Conservation (phyloP, 2,113 vertebrate species). For the Scatophagus argus region DNA sequence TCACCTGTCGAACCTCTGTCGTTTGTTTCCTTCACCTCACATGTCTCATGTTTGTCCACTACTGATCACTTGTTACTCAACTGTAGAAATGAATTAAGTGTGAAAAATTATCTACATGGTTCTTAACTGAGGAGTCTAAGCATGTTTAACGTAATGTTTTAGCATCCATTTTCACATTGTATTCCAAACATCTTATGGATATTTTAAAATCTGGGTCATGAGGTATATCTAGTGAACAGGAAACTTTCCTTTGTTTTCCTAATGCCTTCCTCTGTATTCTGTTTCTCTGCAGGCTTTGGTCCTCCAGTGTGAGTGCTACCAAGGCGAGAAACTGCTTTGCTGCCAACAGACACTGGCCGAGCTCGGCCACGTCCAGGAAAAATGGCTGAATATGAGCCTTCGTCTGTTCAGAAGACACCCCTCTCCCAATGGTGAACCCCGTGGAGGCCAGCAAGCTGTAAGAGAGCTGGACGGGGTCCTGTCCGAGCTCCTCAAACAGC, state of each 20-base stretch:
- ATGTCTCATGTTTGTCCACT: neutral
- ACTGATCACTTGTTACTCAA: neutral
- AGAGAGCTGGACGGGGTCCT: slow-evolving; percentile 70
- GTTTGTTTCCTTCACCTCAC: neutral
- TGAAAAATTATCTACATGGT: neutral
- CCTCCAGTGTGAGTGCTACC: slow-evolving; percentile 76
- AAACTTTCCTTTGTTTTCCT: neutral
- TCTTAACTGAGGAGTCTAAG: neutral
- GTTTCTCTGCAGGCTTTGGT: slow-evolving; percentile 75
- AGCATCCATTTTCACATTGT: neutral
- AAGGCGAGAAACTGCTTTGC: slow-evolving; percentile 78
- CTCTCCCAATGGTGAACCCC: slow-evolving; percentile 64
- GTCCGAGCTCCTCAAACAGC: slow-evolving; percentile 75
- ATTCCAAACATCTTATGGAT: neutral
- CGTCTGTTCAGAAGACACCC: slow-evolving; percentile 83
- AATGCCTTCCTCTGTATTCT: neutral
- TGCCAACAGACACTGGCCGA: slow-evolving; percentile 80
- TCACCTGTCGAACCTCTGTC: neutral
- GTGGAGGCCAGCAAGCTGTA: slow-evolving; percentile 66
- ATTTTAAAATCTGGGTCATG: neutral
- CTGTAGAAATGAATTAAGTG: neutral
- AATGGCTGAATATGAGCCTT: slow-evolving; percentile 82
- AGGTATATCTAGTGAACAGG: neutral
- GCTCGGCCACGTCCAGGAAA: slow-evolving; percentile 75
- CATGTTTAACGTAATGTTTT: neutral